Evolutionary conservation across 2,113 vertebrate genomes (phyloP).

Genomic region (Scophthalmus maximus): DNA sequence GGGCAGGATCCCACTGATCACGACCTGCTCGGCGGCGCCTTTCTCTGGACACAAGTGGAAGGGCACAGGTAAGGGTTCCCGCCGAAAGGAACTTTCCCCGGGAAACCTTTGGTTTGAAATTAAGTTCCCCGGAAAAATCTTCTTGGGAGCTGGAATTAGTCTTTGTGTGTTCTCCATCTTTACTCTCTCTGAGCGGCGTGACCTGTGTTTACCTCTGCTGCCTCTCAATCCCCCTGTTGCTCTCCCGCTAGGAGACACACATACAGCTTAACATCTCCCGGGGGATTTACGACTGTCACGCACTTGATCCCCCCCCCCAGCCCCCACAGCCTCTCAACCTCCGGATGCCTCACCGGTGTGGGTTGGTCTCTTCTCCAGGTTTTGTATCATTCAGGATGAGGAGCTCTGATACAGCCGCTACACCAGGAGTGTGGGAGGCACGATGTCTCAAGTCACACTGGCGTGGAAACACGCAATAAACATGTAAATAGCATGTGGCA

Average conservation of each 20-base stretch:
- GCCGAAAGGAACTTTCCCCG: too few species aligned
- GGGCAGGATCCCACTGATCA: constrained; percentile 82
- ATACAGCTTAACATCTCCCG: constrained; percentile 61
- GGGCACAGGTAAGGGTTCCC: too few species aligned
- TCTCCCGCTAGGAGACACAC: constrained; percentile 47
- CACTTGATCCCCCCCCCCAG: constrained; percentile 4
- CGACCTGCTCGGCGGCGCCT: constrained; percentile 81
- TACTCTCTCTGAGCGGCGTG: background rate
- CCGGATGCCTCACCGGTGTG: too few species aligned
- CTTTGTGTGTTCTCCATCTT: background rate
- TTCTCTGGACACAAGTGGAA: constrained; percentile 79
- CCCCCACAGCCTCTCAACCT: too few species aligned
- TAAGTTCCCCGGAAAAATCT: background rate
- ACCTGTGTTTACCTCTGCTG: constrained; percentile 3
- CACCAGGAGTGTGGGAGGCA: constrained; percentile 6
- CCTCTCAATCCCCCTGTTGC: constrained; percentile 16
- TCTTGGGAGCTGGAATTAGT: background rate
- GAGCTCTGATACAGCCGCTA: constrained; percentile 1
- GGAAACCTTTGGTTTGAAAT: too few species aligned
- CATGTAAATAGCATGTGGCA: constrained; percentile 24
- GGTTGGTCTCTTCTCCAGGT: background rate
- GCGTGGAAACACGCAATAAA: constrained; percentile 14
- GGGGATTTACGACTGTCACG: constrained; percentile 26
- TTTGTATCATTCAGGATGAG: background rate
- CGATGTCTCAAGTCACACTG: background rate